Percentiles rank a stretch among this genome's conserved stretches.
Evolutionary conservation across 2,797 vertebrate species (phyloP).

Genomic region (Helarctos malayanus): DNA sequence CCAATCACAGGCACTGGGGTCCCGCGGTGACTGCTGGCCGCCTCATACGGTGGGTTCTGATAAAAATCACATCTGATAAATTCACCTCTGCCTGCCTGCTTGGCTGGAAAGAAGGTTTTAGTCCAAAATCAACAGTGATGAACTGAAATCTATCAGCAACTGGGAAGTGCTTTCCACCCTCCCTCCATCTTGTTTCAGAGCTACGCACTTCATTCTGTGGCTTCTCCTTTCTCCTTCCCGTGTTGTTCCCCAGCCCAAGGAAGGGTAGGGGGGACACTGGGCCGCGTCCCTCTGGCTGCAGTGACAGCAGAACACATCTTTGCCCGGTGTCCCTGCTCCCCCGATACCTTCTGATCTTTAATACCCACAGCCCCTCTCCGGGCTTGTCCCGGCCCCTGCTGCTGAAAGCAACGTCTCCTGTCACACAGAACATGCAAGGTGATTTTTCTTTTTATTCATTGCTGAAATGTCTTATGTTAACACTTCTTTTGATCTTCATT

Average conservation of each 20-base stretch:
- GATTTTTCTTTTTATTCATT: constrained; percentile 30
- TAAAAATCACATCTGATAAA: constrained; percentile 90
- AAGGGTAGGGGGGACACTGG: neutral
- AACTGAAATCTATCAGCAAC: constrained; percentile 87
- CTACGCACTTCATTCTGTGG: neutral
- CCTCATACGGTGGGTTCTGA: constrained; percentile 88
- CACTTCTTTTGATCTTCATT: neutral
- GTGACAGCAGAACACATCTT: neutral
- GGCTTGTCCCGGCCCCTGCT: neutral
- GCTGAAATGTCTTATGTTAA: neutral
- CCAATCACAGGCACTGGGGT: constrained; percentile 89
- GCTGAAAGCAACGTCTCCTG: neutral
- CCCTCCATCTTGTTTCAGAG: neutral
- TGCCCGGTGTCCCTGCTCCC: accelerated
- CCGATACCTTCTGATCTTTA: neutral
- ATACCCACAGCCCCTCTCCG: neutral
- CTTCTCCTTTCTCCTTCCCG: neutral
- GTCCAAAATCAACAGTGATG: constrained; percentile 89
- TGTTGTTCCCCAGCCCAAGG: neutral
- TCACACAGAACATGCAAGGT: neutral
- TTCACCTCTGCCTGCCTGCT: constrained; percentile 85
- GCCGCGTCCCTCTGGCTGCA: neutral
- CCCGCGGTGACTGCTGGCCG: constrained; percentile 87
- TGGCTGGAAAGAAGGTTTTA: constrained; percentile 87
- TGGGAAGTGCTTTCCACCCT: constrained; percentile 54